phyloP scores from a whole-genome alignment of 2,797 vertebrate genomes.

The Xenentodon cancila region DNA sequence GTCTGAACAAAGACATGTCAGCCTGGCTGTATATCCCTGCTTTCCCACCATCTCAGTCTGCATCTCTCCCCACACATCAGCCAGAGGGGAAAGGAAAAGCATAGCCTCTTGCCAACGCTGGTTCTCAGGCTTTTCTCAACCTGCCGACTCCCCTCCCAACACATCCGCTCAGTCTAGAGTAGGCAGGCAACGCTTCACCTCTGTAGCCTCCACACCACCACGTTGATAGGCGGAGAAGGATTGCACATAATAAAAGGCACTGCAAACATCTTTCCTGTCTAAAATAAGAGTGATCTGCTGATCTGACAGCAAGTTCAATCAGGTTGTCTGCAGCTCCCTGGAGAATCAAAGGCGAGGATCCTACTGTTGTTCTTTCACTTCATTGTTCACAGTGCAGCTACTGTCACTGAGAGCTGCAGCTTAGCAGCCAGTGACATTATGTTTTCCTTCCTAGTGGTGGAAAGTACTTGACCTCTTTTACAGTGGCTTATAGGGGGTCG shows the following conservation, averaged over 20 bases:
- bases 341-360: conserved; percentile 16
- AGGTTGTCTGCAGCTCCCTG: conserved; percentile 14
- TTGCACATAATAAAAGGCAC: conserved; percentile 13
- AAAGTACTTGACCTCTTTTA: conserved; percentile 72
- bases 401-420: conserved; percentile 54
- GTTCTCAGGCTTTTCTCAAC: conserved; percentile 59
- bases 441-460: conserved; percentile 53
- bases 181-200: conserved; percentile 35
- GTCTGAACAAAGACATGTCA: conserved; percentile 89
- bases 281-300: conserved; percentile 22
- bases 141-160: conserved; percentile 36
- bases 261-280: conserved; percentile 9
- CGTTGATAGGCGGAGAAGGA: conserved; percentile 33
- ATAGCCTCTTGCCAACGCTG: conserved; percentile 42
- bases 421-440: conserved; percentile 57
- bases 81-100: conserved; percentile 36
- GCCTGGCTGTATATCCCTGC: conserved; percentile 67
- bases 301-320: conserved; percentile 24
- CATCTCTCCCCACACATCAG: conserved; percentile 34
- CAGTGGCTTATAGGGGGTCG: conserved; percentile 47
- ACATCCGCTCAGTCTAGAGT: conserved; percentile 32
- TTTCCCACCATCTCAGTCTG: conserved; percentile 37
- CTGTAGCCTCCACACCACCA: conserved; percentile 30
- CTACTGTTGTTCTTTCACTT: conserved; percentile 41
- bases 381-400: conserved; percentile 48